A percentile compares a stretch with the other conserved stretches of the same genome.
Conservation (phyloP, 2,888 invertebrate genomes). For the Allygus modestus region DNA sequence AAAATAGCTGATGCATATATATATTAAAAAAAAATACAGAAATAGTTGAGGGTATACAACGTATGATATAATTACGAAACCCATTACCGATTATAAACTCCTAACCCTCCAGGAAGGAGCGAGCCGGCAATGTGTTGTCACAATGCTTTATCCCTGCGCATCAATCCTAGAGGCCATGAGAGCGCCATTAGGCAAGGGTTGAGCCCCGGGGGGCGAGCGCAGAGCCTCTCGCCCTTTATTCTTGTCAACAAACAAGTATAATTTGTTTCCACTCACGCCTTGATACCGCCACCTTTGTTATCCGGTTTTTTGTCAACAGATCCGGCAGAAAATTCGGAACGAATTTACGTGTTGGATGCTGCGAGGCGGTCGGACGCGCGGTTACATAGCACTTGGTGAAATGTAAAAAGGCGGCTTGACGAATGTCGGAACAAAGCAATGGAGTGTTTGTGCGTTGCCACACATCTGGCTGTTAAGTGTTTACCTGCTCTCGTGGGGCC, state of each 20-base stretch:
- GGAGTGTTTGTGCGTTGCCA: background rate
- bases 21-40: too few relatives aligned
- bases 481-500: too few relatives aligned
- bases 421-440: background rate
- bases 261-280: constrained; percentile 60
- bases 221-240: constrained; percentile 26
- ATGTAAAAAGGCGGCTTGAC: constrained; percentile 42
- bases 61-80: background rate
- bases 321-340: constrained; percentile 54
- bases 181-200: constrained; percentile 23
- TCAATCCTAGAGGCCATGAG: constrained; percentile 10
- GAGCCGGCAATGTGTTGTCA: background rate
- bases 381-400: background rate
- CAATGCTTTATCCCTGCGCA: constrained; percentile 2
- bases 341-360: constrained; percentile 46
- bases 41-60: too few relatives aligned
- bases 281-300: constrained; percentile 38
- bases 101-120: background rate
- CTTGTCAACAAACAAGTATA: constrained; percentile 60
- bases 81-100: background rate
- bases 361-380: background rate
- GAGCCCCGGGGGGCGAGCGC: constrained; percentile 1
- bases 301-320: constrained; percentile 39
- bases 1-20: too few relatives aligned
- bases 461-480: constrained; percentile 8